These are phyloP conservation scores for Caiman crocodilus DNA, from an alignment of 2,797 vertebrate genomes.

Conservation along the genomic window DNA sequence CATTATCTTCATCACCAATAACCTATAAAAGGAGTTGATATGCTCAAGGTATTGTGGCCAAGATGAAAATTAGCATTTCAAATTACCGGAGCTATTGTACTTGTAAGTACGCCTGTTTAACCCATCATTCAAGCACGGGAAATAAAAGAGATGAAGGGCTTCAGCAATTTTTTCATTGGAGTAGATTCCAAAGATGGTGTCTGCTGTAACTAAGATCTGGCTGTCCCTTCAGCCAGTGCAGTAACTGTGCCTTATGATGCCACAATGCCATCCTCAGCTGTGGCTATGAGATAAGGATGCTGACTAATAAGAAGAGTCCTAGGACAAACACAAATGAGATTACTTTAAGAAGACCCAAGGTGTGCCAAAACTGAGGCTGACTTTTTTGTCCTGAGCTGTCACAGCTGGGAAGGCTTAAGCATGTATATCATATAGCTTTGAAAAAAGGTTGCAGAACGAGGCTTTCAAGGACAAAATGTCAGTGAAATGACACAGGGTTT, in stretches of 20 bases:
- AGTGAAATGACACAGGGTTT: slow-evolving; percentile 68
- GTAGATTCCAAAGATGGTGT: slow-evolving; percentile 70
- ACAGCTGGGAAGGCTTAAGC: slow-evolving; percentile 65
- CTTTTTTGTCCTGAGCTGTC: slow-evolving; percentile 69
- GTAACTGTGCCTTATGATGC: slow-evolving; percentile 34
- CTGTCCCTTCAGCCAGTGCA: slow-evolving; percentile 51
- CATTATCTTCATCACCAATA: slow-evolving; percentile 66
- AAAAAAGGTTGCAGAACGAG: slow-evolving; percentile 42
- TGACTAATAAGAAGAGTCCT: slow-evolving; percentile 70
- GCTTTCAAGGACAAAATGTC: slow-evolving; percentile 75
- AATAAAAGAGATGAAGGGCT: slow-evolving; percentile 72
- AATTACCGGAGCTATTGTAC: slow-evolving; percentile 70
- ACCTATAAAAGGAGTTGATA: slow-evolving; percentile 50
- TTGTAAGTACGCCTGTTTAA: slow-evolving; percentile 63
- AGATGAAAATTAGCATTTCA: slow-evolving; percentile 76
- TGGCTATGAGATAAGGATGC: slow-evolving; percentile 74
- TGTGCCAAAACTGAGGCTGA: slow-evolving; percentile 74
- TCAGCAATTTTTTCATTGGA: slow-evolving; percentile 45
- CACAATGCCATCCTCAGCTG: slow-evolving; percentile 73
- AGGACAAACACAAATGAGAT: slow-evolving; percentile 77
- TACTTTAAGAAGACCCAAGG: slow-evolving; percentile 61
- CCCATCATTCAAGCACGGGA: slow-evolving; percentile 66
- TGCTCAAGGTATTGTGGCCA: slow-evolving; percentile 52
- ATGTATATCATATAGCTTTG: background rate
- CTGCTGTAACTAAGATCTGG: slow-evolving; percentile 76